Conservation (phyloP, 2,797 vertebrate genomes). For the Oreonectes daqikongensis region DNA sequence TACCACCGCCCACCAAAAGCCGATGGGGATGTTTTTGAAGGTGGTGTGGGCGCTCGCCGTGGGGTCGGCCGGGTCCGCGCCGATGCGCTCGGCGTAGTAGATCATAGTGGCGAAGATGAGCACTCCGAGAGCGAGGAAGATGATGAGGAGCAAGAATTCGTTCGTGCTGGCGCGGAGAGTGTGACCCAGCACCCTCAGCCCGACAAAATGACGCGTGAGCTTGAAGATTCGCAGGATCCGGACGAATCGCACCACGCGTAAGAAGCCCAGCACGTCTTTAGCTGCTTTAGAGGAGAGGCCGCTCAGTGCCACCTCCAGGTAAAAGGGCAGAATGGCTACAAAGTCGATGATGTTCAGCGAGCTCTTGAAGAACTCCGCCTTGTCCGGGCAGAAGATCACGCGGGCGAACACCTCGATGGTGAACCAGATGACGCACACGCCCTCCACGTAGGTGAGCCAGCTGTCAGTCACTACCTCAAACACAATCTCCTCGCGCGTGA, state of each 20-base stretch:
- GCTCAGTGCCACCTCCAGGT: conserved; percentile 95
- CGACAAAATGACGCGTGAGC: conserved; percentile 96
- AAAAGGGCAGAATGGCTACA: conserved; percentile 98
- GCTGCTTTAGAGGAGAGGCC: conserved; percentile 97
- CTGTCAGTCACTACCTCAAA: conserved; percentile 92
- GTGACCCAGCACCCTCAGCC: conserved; percentile 93
- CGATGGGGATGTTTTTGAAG: conserved; percentile 99
- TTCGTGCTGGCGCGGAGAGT: conserved; percentile 97
- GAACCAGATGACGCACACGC: conserved; percentile 98
- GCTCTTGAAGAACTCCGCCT: conserved; percentile 97
- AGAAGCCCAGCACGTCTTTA: conserved; percentile 97
- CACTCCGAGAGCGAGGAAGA: conserved; percentile 96
- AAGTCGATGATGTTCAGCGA: conserved; percentile 99
- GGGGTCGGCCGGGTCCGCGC: conserved; percentile 92
- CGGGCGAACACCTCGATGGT: conserved; percentile 96
- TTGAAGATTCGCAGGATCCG: conserved; percentile 98
- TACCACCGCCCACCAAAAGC: conserved; percentile 99
- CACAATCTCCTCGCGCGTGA: conserved; percentile 84
- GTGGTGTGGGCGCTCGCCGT: conserved; percentile 91
- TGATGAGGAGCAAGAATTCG: conserved; percentile 97
- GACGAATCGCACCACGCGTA: conserved; percentile 95
- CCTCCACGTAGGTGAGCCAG: conserved; percentile 98
- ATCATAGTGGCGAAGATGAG: conserved; percentile 99
- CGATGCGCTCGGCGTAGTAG: conserved; percentile 98
- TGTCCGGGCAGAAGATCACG: conserved; percentile 97